Percentiles rank a stretch among this genome's conserved stretches.
Evolutionary conservation across 2,113 vertebrate species (phyloP).

Genomic region (Spheniscus mendiculus): DNA sequence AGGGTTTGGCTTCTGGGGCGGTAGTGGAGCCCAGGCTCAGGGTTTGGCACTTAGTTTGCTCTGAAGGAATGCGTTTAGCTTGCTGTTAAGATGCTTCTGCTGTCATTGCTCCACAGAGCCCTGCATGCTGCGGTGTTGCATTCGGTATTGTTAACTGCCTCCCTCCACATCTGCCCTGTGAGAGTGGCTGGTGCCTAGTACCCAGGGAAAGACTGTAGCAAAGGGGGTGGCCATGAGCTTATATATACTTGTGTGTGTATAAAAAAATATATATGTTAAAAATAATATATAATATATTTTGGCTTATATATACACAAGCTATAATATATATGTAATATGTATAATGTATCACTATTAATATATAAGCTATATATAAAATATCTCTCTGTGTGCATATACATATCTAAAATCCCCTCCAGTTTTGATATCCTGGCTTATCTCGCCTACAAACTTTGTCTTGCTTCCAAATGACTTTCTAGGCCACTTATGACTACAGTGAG

Average conservation of each 20-base stretch:
- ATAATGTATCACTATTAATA: background rate
- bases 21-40: rapidly evolving
- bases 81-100: background rate
- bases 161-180: background rate
- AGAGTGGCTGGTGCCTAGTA: background rate
- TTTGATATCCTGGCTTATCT: background rate
- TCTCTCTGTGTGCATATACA: rapidly evolving
- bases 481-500: background rate
- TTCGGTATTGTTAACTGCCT: rapidly evolving
- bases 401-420: background rate
- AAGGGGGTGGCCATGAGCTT: background rate
- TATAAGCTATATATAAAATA: background rate
- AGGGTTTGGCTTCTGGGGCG: background rate
- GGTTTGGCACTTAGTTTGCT: background rate
- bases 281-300: background rate
- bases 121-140: background rate
- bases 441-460: background rate
- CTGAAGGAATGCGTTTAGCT: background rate
- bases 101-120: rapidly evolving
- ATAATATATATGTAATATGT: background rate
- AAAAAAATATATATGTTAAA: background rate
- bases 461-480: background rate
- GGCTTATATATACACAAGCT: background rate
- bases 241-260: background rate
- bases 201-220: background rate